Evolutionary conservation across 2,113 vertebrate species (phyloP).

Genomic region (Equus przewalskii): DNA sequence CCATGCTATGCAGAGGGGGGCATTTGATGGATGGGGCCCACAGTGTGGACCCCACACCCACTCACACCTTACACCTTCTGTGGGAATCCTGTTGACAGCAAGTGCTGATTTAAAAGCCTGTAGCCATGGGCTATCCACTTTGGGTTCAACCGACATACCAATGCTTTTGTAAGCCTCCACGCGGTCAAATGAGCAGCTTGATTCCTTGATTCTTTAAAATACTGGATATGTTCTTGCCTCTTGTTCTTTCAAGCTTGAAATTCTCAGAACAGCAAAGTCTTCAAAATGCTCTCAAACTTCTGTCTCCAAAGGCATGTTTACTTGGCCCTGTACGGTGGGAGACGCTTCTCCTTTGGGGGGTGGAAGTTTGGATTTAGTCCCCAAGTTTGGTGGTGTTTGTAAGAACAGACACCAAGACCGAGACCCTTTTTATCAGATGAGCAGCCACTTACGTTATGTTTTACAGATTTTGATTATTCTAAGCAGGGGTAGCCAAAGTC

Average conservation of each 20-base stretch:
- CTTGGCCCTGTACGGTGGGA: not conserved
- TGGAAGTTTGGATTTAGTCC: not conserved
- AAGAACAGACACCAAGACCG: not conserved
- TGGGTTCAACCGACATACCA: not conserved
- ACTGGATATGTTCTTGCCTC: not conserved
- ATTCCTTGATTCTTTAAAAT: constrained; percentile 6
- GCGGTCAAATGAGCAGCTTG: not conserved
- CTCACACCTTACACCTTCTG: not conserved
- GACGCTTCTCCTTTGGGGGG: not conserved
- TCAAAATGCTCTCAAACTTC: not conserved
- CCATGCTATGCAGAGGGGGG: fast-evolving
- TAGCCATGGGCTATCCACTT: not conserved
- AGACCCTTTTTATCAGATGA: not conserved
- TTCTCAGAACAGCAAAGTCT: constrained; percentile 38
- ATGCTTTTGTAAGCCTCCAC: not conserved
- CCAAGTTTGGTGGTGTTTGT: not conserved
- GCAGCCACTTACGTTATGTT: not conserved
- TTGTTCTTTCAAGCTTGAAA: constrained; percentile 52
- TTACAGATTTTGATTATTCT: not conserved
- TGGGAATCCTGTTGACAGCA: not conserved
- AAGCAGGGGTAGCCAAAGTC: not conserved
- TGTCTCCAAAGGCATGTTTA: not conserved
- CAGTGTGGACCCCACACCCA: not conserved
- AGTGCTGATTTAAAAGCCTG: not conserved
- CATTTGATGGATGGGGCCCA: not conserved